phyloP scores from a whole-genome alignment of 2,113 vertebrate species.

The Macheiramphus alcinus region DNA sequence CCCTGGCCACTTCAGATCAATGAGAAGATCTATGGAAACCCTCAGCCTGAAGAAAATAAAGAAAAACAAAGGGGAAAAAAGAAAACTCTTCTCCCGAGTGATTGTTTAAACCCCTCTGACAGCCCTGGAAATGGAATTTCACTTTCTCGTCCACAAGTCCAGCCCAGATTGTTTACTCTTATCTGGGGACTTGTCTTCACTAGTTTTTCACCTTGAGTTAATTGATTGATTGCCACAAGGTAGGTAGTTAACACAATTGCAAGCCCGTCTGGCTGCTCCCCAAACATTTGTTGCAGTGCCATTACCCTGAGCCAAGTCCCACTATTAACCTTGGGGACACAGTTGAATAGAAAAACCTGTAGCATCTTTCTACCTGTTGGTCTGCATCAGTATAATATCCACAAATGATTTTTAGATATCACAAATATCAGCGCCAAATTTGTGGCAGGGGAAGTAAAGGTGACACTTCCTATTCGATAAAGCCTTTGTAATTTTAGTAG shows the following conservation, averaged over 20 bases:
- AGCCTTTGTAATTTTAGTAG: background rate
- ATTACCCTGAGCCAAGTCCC: background rate
- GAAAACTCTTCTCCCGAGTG: slow-evolving; percentile 29
- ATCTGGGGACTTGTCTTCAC: slow-evolving; percentile 14
- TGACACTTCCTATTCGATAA: background rate
- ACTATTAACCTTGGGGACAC: accelerated
- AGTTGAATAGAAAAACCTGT: background rate
- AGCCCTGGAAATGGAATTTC: slow-evolving; percentile 52
- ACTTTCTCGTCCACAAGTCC: background rate
- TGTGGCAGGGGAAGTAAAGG: background rate
- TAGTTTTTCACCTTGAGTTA: slow-evolving; percentile 28
- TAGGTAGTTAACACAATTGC: background rate
- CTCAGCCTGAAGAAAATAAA: slow-evolving; percentile 40
- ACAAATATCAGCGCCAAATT: background rate
- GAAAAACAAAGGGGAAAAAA: background rate
- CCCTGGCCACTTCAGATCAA: slow-evolving; percentile 47
- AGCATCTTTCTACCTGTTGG: background rate
- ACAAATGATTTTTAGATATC: background rate
- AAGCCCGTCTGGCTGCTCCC: background rate
- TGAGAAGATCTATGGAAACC: slow-evolving; percentile 60
- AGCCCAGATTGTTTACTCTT: slow-evolving; percentile 35
- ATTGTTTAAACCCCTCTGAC: slow-evolving; percentile 43
- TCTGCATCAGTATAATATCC: background rate
- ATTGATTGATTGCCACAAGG: slow-evolving; percentile 17
- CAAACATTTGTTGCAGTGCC: background rate